Base-by-base conservation (phyloP, 2,113 vertebrate genomes). In the Prochilodus magdalenae region DNA sequence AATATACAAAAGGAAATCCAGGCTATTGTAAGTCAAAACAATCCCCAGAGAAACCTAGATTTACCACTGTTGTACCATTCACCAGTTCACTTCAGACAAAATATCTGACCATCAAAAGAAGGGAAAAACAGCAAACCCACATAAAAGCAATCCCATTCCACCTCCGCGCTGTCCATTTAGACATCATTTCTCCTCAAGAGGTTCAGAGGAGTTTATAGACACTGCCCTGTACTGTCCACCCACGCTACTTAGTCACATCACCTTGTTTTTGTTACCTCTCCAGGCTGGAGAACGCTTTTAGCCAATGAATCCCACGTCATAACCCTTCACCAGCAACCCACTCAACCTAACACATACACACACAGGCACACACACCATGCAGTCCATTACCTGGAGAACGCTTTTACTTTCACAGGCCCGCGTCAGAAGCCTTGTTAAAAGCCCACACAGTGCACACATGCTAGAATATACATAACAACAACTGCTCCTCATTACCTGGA, bases 301-400 rank as follows among this genome's bases (percentile, higher is more conserved):
- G 26, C 69, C 22, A 63, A 4, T 73, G 57, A 73, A 80, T 63
- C n/a, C 2, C 33, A 40, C 40, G 78, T 73, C 55, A 80, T 33
- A 51, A 33, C 69, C 36, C 26, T 18, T 33, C 27, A 30, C 57
- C 44, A 40, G 6, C 40, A 63, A 71, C 77, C 33, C 66, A 78
- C 76, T 57, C 65, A 77, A 24, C 27, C 63, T 26, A 53, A 75
- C 73, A 49, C 40, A 47, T 47, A n/a, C n/a, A n/a, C n/a, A n/a
- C n/a, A n/a, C n/a, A 40, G n/a, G n/a, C 70, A 72, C 13, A 72
- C 40, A 76, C 62, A 65, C 29, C 13, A 26, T 72, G 22, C 60
- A 57, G 57, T 55, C 29, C 29, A 73, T 81, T 81, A 81, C 79
- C 29, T 74, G 30, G 49, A 62, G 78, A 66, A 80, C n/a, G 44